Evolutionary conservation across 2,113 vertebrate species (phyloP).

Genomic region (Turnix velox): DNA sequence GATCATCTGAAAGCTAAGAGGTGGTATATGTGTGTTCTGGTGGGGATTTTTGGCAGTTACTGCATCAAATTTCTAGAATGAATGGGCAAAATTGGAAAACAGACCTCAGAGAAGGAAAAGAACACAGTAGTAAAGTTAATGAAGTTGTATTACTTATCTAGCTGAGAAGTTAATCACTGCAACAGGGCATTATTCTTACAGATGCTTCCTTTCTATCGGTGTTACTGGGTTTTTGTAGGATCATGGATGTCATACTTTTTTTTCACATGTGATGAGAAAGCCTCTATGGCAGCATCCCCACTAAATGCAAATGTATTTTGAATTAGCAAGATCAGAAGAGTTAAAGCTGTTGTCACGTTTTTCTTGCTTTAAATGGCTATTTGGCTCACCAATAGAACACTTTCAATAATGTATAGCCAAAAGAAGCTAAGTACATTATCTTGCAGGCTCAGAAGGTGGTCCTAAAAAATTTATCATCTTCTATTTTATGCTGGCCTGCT

Average conservation of each 20-base stretch:
- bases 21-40: not conserved
- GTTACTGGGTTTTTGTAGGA: not conserved
- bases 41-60: not conserved
- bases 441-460: conserved; percentile 60
- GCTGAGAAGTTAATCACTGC: not conserved
- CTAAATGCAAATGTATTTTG: not conserved
- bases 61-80: not conserved
- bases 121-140: not conserved
- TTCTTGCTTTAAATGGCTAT: not conserved
- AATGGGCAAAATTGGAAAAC: not conserved
- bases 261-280: not conserved
- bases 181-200: accelerated
- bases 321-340: not conserved
- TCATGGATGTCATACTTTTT: not conserved
- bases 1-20: not conserved
- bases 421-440: conserved; percentile 54
- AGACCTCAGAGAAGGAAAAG: not conserved
- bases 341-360: not conserved
- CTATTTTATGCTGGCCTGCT: conserved; percentile 53
- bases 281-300: not conserved
- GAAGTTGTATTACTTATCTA: not conserved
- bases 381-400: conserved; percentile 34
- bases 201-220: not conserved
- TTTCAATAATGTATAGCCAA: conserved; percentile 62
- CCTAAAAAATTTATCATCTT: conserved; percentile 72